Percentiles rank a stretch among this genome's conserved stretches.
phyloP scores from a whole-genome alignment of 1,140 invertebrate genomes.

The Polypedilum vanderplanki region DNA sequence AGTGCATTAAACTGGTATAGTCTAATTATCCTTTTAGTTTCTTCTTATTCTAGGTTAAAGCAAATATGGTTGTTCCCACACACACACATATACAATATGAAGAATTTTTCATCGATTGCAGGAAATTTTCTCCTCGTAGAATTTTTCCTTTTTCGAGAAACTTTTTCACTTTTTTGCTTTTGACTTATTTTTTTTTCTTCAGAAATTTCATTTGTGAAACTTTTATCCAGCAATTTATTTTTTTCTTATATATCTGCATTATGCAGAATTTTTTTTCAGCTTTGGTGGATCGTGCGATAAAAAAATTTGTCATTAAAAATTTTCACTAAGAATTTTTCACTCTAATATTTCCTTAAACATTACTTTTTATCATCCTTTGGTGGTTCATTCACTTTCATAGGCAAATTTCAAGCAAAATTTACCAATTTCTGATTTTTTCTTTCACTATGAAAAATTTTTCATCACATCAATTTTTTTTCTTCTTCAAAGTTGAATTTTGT shows the following conservation, averaged over 20 bases:
- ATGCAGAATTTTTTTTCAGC: not conserved
- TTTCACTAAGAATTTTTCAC: not conserved
- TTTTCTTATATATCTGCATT: not conserved
- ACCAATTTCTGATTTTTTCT: not conserved
- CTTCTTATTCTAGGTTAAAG: slow-evolving; percentile 25
- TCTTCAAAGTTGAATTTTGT: not conserved
- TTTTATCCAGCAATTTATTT: not conserved
- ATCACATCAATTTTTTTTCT: slow-evolving; percentile 22
- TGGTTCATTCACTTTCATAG: not conserved
- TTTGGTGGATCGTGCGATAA: not conserved
- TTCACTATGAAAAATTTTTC: not conserved
- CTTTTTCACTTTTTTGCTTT: slow-evolving; percentile 14
- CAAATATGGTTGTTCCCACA: slow-evolving; percentile 26
- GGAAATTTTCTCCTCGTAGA: not conserved
- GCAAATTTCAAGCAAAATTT: slow-evolving; percentile 27
- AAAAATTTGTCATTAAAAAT: not conserved
- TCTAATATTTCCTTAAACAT: not conserved
- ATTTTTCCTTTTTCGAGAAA: slow-evolving; percentile 23
- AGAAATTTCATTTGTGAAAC: not conserved
- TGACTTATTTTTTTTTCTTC: not conserved
- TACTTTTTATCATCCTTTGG: slow-evolving; percentile 17
- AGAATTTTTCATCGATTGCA: slow-evolving; percentile 26
- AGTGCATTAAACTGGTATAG: slow-evolving; percentile 14
- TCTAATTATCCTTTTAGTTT: slow-evolving; percentile 25
- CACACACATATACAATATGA: not conserved